Base-by-base conservation (phyloP, 2,797 vertebrate genomes). In the Sylvia borin region DNA sequence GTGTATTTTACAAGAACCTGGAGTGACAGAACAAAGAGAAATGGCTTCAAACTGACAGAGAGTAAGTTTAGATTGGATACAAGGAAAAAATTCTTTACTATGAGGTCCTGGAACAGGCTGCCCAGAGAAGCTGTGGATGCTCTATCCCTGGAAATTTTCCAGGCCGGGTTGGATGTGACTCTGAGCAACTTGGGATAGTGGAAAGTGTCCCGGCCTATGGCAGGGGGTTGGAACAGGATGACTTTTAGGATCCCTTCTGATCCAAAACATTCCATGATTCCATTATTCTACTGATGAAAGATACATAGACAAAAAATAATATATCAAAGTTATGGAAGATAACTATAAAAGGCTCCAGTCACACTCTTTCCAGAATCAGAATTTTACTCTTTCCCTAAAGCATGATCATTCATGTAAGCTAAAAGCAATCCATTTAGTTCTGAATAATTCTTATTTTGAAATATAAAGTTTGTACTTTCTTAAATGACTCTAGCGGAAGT, bases 211-310 rank as follows among this genome's bases (percentile, higher is more conserved):
- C 36, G 57, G 36, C 8, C 15, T 1, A 15, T 6, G 21, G 31
- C 68, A 53, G 12, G 3, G 5, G 7, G 1, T 3, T 34, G 40
- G 54, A 74, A 34, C 2, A 1, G 5, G 5, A 54, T 27, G 8
- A 17, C 14, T 19, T 75, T 68, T 27, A 75, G 57, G 15, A 47
- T 24, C 18, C 16, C 15, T 42, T 54, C 48, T 48, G 68, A 68
- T 11, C 7, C 48, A 48, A 26, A 47, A 9, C 6, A 48, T 36
- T 62, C 48, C 13, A 4, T 25, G 25, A 80, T 58, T 61, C 40
- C 13, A 4, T 29, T 20, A 80, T 58, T 61, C 40, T 32, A 36
- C 31, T 2, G 3, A 43, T 0, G 3, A 32, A 82, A 68, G 34
- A 38, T 12, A 48, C 2, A 24, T 4, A 34, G 51, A 47, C 16